Base-by-base conservation (phyloP, 1,140 invertebrate genomes). In the Macrobrachium nipponense region DNA sequence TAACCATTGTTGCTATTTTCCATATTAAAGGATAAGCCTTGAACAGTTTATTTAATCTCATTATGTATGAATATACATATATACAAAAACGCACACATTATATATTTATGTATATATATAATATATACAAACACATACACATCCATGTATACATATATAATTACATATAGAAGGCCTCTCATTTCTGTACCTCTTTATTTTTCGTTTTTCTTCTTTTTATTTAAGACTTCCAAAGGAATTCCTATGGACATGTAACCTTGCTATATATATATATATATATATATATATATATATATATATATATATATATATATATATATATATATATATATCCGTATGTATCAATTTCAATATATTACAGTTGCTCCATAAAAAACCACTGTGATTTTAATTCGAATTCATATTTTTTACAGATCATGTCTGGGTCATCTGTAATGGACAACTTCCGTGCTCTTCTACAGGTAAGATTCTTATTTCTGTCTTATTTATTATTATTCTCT, bases 381-480 rank as follows among this genome's bases (percentile, higher is more conserved):
- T 27, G 15, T 64, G 7, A 15, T 61, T 64, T 43, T 14, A 61
- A 43, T 14, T 64, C 23, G 27, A 20, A 14, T 80, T 23, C 62
- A 14, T 78, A 14, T 72, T 20, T n/a, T 79, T 36, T 51, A 4
- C 80, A 87, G 86, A 81, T 80, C 62, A 89, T 89, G 88, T 87
- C 85, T 44, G 81, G 85, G 51, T 87, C 88, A 12, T 89, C 88
- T 18, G 87, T 87, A 77, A 89, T 89, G 88, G 88, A 89, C 80
- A 89, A 89, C 75, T 89, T 89, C 72, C 73, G 88, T 43, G 88
- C 88, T 61, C 86, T 89, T 18, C 85, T 89, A 51, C 88, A 87
- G 86, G 86, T 89, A 81, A 81, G 79, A 76, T 18, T 10, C 43
- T 23, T 36, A 20, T 23, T 36, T 73, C 51, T 51, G 51, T 51